These are phyloP conservation scores for Ceratosolen solmsi DNA, from an alignment of 1,140 invertebrate genomes.

Conservation along the genomic window DNA sequence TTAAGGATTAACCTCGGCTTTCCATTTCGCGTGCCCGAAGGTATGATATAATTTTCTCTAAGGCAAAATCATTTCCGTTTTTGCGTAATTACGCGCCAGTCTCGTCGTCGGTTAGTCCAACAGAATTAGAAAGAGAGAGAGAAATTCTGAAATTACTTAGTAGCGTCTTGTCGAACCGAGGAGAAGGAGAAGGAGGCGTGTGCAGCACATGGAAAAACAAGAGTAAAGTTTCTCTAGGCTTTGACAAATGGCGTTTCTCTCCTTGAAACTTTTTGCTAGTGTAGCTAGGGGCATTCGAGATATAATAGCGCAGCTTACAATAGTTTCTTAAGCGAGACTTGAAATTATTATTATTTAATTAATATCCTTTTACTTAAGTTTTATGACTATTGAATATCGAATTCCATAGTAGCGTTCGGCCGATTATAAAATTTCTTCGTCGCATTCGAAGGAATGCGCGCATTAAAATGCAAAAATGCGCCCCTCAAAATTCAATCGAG, in stretches of 20 bases:
- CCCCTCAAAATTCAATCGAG: no score
- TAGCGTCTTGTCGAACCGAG: not conserved
- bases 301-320: slow-evolving; percentile 29
- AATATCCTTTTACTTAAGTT: slow-evolving; percentile 1
- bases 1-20: slow-evolving; percentile 53
- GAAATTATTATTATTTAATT: not conserved
- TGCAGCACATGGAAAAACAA: slow-evolving; percentile 43
- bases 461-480: no score
- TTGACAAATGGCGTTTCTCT: slow-evolving; percentile 44
- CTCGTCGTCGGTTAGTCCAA: not conserved
- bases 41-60: slow-evolving; percentile 44
- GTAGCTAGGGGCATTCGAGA: not conserved
- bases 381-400: not conserved
- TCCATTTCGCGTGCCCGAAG: not conserved
- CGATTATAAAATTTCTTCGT: no score
- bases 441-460: no score
- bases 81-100: slow-evolving; percentile 46
- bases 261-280: slow-evolving; percentile 32
- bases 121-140: not conserved
- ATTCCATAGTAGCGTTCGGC: no score
- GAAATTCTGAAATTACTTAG: slow-evolving; percentile 46
- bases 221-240: slow-evolving; percentile 31
- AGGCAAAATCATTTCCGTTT: slow-evolving; percentile 50
- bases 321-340: not conserved
- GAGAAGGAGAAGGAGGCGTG: not conserved